phyloP scores from a whole-genome alignment of 2,888 invertebrate genomes.

The Lottia scabra region DNA sequence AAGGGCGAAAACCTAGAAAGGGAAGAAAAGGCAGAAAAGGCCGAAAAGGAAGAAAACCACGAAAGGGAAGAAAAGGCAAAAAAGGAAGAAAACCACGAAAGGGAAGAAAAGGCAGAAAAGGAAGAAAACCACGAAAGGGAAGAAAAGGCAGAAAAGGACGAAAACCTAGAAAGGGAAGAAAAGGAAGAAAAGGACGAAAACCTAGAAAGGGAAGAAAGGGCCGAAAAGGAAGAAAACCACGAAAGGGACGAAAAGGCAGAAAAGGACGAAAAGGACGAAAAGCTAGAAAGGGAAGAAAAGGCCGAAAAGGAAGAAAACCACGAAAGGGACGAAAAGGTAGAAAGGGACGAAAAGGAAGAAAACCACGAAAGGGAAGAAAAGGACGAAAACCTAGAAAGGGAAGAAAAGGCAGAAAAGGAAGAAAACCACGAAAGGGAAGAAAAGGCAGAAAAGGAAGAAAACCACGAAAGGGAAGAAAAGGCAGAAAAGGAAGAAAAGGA shows the following conservation, averaged over 20 bases:
- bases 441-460: not conserved
- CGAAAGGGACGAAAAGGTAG: not conserved
- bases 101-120: too few species aligned
- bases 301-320: not conserved
- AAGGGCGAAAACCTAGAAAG: too few species aligned
- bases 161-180: too few species aligned
- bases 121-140: too few species aligned
- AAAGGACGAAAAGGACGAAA: not conserved
- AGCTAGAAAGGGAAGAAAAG: not conserved
- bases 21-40: too few species aligned
- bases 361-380: not conserved
- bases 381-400: not conserved
- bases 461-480: not conserved
- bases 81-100: too few species aligned
- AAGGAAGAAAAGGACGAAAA: too few species aligned
- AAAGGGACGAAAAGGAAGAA: not conserved
- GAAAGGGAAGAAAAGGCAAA: too few species aligned
- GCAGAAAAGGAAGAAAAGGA: not conserved
- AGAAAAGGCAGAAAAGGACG: too few species aligned
- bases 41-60: too few species aligned
- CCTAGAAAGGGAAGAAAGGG: too few species aligned
- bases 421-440: not conserved
- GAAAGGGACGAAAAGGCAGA: not conserved
- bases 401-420: not conserved
- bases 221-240: not conserved